These are phyloP conservation scores for Tetrax tetrax DNA, from an alignment of 2,113 vertebrate genomes.

Conservation along the genomic window DNA sequence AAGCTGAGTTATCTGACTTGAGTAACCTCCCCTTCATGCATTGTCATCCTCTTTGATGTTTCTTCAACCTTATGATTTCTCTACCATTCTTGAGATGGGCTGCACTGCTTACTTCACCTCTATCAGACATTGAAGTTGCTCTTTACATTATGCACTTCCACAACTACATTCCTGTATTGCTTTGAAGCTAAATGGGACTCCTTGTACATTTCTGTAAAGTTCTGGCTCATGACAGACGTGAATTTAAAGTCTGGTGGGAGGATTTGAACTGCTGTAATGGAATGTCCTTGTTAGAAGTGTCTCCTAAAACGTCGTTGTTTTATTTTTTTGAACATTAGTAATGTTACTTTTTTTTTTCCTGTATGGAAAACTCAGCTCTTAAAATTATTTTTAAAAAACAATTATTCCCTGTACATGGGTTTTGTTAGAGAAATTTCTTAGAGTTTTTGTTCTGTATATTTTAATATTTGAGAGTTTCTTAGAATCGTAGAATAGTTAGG, in stretches of 20 bases:
- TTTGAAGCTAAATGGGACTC: not conserved
- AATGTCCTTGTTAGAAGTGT: not conserved
- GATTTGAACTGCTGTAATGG: not conserved
- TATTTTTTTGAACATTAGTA: not conserved
- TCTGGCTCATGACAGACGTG: not conserved
- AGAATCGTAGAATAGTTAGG: too few relatives aligned
- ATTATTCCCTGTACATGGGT: not conserved
- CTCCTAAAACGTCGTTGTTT: not conserved
- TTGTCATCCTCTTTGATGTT: not conserved
- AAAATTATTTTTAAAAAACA: not conserved
- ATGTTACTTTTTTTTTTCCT: not conserved
- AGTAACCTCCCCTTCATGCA: not conserved
- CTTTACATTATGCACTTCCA: not conserved
- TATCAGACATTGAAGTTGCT: not conserved
- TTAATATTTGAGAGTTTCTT: not conserved
- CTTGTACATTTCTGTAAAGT: not conserved
- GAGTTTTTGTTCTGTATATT: not conserved
- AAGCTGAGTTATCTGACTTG: not conserved
- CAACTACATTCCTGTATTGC: not conserved
- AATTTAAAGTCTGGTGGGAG: not conserved
- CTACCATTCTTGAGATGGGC: not conserved
- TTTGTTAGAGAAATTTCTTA: not conserved
- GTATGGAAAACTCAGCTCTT: not conserved
- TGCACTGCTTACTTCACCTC: not conserved
- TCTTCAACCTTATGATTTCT: not conserved